These are phyloP conservation scores for Ancistrus triradiatus DNA, from an alignment of 2,113 vertebrate genomes.

Conservation along the genomic window DNA sequence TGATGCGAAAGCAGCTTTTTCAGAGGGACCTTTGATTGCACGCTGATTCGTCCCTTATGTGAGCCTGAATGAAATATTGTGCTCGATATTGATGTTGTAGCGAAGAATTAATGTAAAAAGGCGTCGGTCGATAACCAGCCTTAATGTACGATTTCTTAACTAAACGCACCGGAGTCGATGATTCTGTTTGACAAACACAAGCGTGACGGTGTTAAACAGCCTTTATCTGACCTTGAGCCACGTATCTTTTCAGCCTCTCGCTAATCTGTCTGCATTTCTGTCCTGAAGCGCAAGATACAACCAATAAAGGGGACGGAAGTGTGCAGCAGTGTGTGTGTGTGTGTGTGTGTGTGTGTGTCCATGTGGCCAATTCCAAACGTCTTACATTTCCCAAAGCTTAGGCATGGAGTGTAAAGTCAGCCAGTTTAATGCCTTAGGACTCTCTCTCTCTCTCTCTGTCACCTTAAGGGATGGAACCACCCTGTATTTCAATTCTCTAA, in stretches of 20 bases:
- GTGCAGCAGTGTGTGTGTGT: too few relatives aligned
- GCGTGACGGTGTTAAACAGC: neutral
- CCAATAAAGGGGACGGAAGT: too few relatives aligned
- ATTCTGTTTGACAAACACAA: neutral
- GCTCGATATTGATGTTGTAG: constrained; percentile 8
- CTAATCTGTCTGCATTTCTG: neutral
- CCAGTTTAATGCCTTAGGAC: too few relatives aligned
- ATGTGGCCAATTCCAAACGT: constrained; percentile 43
- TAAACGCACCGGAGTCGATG: neutral
- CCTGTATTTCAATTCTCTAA: too few relatives aligned
- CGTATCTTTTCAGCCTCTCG: neutral
- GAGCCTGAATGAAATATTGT: neutral
- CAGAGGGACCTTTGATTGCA: constrained; percentile 27
- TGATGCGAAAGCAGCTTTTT: constrained; percentile 71
- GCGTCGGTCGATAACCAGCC: neutral
- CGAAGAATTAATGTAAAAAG: constrained; percentile 3
- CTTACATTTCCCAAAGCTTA: constrained; percentile 53
- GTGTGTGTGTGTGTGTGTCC: constrained; percentile 4
- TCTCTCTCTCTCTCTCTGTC: too few relatives aligned
- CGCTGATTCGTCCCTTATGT: constrained; percentile 38
- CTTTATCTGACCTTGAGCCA: constrained; percentile 17
- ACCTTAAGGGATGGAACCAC: too few relatives aligned
- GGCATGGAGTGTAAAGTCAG: constrained; percentile 56
- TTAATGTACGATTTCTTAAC: neutral
- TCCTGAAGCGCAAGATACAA: constrained; percentile 4